Conservation (phyloP, 2,888 invertebrate species). For the Aleiodes leptofemur region DNA sequence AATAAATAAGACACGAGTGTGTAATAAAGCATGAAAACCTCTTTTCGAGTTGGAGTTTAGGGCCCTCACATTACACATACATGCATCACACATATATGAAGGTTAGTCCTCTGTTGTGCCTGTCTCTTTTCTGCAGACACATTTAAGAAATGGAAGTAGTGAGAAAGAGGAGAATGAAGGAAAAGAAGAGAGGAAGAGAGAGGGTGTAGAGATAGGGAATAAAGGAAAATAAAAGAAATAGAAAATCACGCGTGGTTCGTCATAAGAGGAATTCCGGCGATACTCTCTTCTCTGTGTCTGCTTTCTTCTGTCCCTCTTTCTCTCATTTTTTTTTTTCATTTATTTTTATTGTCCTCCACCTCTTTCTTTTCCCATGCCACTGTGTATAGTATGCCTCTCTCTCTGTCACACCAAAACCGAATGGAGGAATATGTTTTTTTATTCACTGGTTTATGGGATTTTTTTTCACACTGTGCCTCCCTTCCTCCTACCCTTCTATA, state of each 20-base stretch:
- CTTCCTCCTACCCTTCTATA: neutral
- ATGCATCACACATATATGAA: conserved; percentile 51
- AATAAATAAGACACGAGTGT: conserved; percentile 24
- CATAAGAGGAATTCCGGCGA: conserved; percentile 74
- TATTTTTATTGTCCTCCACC: conserved; percentile 44
- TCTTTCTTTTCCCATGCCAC: conserved; percentile 46
- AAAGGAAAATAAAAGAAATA: conserved; percentile 58
- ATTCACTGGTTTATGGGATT: conserved; percentile 75
- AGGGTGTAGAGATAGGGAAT: conserved; percentile 31
- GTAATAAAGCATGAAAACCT: conserved; percentile 45
- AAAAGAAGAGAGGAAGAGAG: conserved; percentile 47
- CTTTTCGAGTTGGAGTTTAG: conserved; percentile 39
- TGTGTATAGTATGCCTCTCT: conserved; percentile 6
- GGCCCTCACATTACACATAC: conserved; percentile 51
- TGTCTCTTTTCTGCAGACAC: conserved; percentile 46
- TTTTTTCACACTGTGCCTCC: conserved; percentile 70
- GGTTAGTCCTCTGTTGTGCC: neutral
- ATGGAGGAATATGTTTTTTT: conserved; percentile 59
- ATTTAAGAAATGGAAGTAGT: conserved; percentile 53
- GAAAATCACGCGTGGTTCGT: conserved; percentile 74
- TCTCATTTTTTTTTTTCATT: conserved; percentile 32
- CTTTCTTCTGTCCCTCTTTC: conserved; percentile 37
- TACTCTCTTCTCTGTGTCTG: conserved; percentile 60
- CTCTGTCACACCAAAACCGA: conserved; percentile 62
- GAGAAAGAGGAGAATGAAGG: conserved; percentile 47